phyloP scores from a whole-genome alignment of 1,140 invertebrate species.

The Bombus ignitus region DNA sequence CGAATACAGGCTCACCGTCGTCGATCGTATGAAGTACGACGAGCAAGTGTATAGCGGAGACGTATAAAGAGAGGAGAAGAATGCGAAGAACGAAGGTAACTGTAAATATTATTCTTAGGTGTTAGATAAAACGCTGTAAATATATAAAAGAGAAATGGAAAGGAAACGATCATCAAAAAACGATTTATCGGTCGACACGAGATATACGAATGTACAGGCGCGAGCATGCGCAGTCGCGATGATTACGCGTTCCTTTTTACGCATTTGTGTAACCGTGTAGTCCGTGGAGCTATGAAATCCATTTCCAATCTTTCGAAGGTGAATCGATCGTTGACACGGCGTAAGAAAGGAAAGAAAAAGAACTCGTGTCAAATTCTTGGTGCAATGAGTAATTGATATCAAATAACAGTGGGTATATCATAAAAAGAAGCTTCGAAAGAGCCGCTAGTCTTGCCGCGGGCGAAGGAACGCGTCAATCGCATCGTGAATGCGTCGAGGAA shows the following conservation, averaged over 20 bases:
- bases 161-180: constrained; percentile 54
- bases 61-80: constrained; percentile 10
- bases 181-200: constrained; percentile 49
- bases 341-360: too few relatives aligned
- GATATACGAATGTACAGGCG: constrained; percentile 61
- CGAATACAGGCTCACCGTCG: constrained; percentile 34
- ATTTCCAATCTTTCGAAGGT: neutral
- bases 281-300: constrained; percentile 20
- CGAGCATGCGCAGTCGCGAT: constrained; percentile 60
- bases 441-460: constrained; percentile 56
- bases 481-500: neutral
- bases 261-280: neutral
- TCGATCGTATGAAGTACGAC: constrained; percentile 50
- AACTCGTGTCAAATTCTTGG: constrained; percentile 10
- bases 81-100: constrained; percentile 46
- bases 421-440: constrained; percentile 20
- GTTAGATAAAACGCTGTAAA: constrained; percentile 75
- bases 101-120: constrained; percentile 77
- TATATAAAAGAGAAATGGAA: constrained; percentile 58
- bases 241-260: constrained; percentile 38
- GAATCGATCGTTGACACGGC: neutral
- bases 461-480: constrained; percentile 33
- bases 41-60: constrained; percentile 63
- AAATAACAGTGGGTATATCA: neutral
- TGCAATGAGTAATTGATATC: constrained; percentile 5